These are phyloP conservation scores for Automeris io DNA, from an alignment of 2,888 invertebrate species.

Conservation along the genomic window DNA sequence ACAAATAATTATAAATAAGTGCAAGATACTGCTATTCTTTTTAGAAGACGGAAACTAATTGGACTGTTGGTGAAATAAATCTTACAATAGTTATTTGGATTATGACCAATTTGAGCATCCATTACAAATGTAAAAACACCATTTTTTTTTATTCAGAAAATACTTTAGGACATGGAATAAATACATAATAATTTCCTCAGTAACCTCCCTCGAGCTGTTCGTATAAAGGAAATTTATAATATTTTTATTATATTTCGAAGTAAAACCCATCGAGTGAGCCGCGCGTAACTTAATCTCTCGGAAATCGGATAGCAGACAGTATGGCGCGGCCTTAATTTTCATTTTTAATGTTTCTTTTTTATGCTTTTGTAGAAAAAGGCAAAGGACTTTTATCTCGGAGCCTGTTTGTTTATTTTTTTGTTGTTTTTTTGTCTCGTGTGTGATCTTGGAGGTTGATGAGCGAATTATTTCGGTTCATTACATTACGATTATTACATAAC, in stretches of 20 bases:
- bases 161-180: too few species aligned
- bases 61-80: too few species aligned
- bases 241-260: conserved; percentile 27
- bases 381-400: conserved; percentile 54
- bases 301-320: conserved; percentile 77
- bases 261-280: conserved; percentile 49
- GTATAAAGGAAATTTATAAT: conserved; percentile 58
- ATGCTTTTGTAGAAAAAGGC: conserved; percentile 49
- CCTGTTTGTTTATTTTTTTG: conserved; percentile 33
- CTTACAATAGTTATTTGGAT: too few species aligned
- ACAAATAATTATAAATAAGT: too few species aligned
- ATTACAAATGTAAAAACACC: too few species aligned
- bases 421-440: conserved; percentile 56
- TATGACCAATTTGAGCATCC: too few species aligned
- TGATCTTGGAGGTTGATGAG: conserved; percentile 51
- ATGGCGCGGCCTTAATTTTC: conserved; percentile 70
- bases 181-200: conserved; percentile 7
- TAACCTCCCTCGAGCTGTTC: conserved; percentile 36
- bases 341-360: conserved; percentile 55
- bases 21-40: too few species aligned
- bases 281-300: conserved; percentile 61
- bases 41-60: too few species aligned
- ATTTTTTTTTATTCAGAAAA: too few species aligned
- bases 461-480: conserved; percentile 33
- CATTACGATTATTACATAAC: too few species aligned